Evolutionary conservation across 2,113 vertebrate genomes (phyloP), one percentile per base, ranked within the genome.

Genomic region (Orycteropus afer): DNA sequence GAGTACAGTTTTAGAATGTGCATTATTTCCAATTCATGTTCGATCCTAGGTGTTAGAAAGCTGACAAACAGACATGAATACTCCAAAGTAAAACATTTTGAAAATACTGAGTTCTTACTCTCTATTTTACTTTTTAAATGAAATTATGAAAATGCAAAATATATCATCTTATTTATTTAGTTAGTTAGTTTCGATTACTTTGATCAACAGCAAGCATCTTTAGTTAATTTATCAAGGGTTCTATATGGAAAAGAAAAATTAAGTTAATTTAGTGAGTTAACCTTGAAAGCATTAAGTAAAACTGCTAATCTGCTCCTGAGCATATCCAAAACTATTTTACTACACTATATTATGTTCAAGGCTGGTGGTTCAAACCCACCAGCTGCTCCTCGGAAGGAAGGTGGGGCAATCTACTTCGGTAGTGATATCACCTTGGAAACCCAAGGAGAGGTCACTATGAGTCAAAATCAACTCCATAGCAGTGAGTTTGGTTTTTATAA

Each of bases 241-340:
- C 23, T 90, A 40, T 40, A 74, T 69, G 80, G 97, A 96, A 93
- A 95, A 90, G 47, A 94, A 32, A 91, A 92, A 71, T 76, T 78
- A 90, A 82, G 27, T 79, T 82, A 57, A 94, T 71, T 91, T 93
- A 88, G 55, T 59, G 40, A 90, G 49, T 95, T 97, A 93, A 92
- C 82, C 63, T 94, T 63, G 78, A 49, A 76, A 53, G 18, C 57
- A 93, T 91, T 95, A 69, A 42, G 49, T 67, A 94, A 74, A 49
- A 57, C 71, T 94, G 92, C 25, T 4, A 49, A 69, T 77, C n/a
- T 34, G 7, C 32, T 17, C 34, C 29, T 63, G 53, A 86, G 13
- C 57, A 79, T 81, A 88, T 94, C 49, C 25, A 25, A 86, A 93
- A 90, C 40, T 51, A 84, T 51, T 84, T 76, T 69, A 8, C 32